Percentiles rank a stretch among this genome's conserved stretches.
phyloP scores from a whole-genome alignment of 2,888 invertebrate species.

The Anarsia innoxiella region DNA sequence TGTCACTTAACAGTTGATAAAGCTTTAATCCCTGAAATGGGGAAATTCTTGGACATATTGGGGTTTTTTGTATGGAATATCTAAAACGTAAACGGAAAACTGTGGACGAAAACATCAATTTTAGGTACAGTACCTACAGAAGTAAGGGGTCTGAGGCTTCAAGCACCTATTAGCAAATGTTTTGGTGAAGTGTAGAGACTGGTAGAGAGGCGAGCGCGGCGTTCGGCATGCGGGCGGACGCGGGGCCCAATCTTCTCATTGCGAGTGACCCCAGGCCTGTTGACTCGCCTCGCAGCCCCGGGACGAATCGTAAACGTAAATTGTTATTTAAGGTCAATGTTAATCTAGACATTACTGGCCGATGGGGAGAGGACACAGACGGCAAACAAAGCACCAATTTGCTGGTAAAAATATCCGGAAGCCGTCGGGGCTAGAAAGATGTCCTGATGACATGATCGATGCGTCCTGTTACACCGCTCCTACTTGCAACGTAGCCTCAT shows the following conservation, averaged over 20 bases:
- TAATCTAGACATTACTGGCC: slow-evolving; percentile 25
- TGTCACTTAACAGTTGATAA: too few relatives aligned
- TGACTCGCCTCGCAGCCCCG: slow-evolving; percentile 28
- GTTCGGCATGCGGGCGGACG: slow-evolving; percentile 42
- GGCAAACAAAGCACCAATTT: slow-evolving; percentile 9
- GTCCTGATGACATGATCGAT: slow-evolving; percentile 4
- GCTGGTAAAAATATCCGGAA: slow-evolving; percentile 9
- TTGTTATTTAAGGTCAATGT: slow-evolving; percentile 63
- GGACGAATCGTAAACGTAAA: slow-evolving; percentile 48
- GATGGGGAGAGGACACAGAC: slow-evolving; percentile 9
- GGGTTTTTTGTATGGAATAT: too few relatives aligned
- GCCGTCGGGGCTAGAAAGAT: slow-evolving; percentile 6
- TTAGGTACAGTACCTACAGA: too few relatives aligned
- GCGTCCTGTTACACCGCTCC: slow-evolving; percentile 1
- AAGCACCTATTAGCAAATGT: too few relatives aligned
- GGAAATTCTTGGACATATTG: too few relatives aligned
- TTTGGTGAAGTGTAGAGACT: too few relatives aligned
- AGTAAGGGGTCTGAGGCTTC: too few relatives aligned
- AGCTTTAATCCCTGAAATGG: too few relatives aligned
- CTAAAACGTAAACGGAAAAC: too few relatives aligned
- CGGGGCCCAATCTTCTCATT: slow-evolving; percentile 56
- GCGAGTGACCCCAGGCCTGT: slow-evolving; percentile 40
- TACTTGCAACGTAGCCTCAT: slow-evolving; percentile 2
- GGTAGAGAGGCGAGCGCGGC: too few relatives aligned
- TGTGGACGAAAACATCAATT: too few relatives aligned